Evolutionary conservation across 2,888 invertebrate species (phyloP).

Genomic region (Cordylochernes scorpioides): DNA sequence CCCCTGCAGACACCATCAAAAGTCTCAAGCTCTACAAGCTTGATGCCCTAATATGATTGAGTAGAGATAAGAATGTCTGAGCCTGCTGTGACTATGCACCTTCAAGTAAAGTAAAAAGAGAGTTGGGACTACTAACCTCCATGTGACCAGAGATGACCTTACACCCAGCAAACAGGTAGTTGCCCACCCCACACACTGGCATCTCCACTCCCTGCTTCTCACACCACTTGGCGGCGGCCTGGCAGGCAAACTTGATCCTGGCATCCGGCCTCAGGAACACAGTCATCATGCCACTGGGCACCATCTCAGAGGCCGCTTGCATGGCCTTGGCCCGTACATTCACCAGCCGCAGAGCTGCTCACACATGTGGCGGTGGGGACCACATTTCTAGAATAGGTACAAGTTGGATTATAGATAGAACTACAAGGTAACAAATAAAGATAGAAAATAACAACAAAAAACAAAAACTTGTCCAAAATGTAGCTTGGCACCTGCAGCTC

Average conservation of each 20-base stretch:
- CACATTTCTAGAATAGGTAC: too few relatives aligned
- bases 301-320: slow-evolving; percentile 49
- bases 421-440: too few relatives aligned
- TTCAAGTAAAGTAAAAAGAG: not conserved
- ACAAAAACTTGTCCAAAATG: too few relatives aligned
- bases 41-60: too few relatives aligned
- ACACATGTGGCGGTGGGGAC: too few relatives aligned
- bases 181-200: slow-evolving; percentile 44
- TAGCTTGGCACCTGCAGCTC: too few relatives aligned
- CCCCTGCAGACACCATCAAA: too few relatives aligned
- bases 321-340: slow-evolving; percentile 61
- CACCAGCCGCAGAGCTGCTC: slow-evolving; percentile 41
- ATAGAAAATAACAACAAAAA: too few relatives aligned
- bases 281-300: slow-evolving; percentile 54
- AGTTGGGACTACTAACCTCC: slow-evolving; percentile 30
- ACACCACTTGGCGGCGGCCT: slow-evolving; percentile 36
- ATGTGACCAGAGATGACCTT: slow-evolving; percentile 61
- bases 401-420: too few relatives aligned
- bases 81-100: not conserved
- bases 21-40: too few relatives aligned
- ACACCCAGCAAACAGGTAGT: slow-evolving; percentile 57
- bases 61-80: too few relatives aligned
- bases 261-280: slow-evolving; percentile 43
- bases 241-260: slow-evolving; percentile 28
- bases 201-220: slow-evolving; percentile 22